phyloP scores from a whole-genome alignment of 2,113 vertebrate genomes.

The Solenodon paradoxus region DNA sequence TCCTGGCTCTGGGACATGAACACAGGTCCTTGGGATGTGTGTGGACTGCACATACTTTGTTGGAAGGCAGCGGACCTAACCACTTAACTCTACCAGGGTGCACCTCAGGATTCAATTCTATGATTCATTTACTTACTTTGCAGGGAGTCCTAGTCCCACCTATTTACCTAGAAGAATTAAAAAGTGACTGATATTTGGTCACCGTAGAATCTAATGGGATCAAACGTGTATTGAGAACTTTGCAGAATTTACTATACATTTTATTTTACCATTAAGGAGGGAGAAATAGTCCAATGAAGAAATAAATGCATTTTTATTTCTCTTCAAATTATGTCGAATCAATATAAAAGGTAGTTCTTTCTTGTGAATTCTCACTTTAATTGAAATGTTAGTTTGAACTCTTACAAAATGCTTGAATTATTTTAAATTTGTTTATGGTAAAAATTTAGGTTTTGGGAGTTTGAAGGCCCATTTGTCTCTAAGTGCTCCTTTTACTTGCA shows the following conservation, averaged over 20 bases:
- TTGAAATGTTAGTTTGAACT: slow-evolving; percentile 49
- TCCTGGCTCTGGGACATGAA: no score
- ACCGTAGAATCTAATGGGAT: background rate
- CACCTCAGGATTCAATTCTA: background rate
- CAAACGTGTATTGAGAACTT: background rate
- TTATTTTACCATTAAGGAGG: slow-evolving; percentile 17
- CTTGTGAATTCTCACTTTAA: slow-evolving; percentile 30
- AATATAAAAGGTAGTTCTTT: slow-evolving; percentile 14
- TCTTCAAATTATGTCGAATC: slow-evolving; percentile 18
- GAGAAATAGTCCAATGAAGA: background rate
- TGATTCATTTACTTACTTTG: slow-evolving; percentile 15
- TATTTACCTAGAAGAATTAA: background rate
- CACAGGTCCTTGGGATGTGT: no score
- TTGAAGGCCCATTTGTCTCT: slow-evolving; percentile 42
- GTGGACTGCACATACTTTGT: no score
- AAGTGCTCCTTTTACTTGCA: slow-evolving; percentile 29
- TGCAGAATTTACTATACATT: background rate
- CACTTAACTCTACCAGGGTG: no score
- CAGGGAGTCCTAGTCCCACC: background rate
- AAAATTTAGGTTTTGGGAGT: background rate
- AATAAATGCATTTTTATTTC: background rate
- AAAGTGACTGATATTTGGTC: slow-evolving; percentile 22
- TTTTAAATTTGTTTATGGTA: slow-evolving; percentile 27
- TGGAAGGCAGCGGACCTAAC: no score
- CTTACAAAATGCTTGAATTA: background rate